Evolutionary conservation across 2,888 invertebrate genomes (phyloP).

Genomic region (Nipponacmea schrenckii): DNA sequence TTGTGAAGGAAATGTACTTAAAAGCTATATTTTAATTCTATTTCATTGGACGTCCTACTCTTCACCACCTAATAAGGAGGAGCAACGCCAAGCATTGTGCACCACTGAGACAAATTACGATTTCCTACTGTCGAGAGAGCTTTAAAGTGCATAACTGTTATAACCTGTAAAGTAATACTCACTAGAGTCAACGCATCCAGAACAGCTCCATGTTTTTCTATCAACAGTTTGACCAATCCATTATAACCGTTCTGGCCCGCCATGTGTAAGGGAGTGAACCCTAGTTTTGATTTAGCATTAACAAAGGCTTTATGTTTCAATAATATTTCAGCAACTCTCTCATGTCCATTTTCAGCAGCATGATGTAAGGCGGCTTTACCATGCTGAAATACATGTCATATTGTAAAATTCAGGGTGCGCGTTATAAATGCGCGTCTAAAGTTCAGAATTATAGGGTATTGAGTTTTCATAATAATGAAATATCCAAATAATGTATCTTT

Average conservation of each 20-base stretch:
- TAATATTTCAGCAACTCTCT: conserved; percentile 75
- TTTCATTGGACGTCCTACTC: no score
- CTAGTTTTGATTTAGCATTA: conserved; percentile 96
- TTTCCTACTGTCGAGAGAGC: no score
- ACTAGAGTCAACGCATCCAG: conserved; percentile 93
- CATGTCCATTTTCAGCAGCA: conserved; percentile 89
- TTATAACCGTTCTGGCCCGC: conserved; percentile 97
- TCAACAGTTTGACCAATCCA: conserved; percentile 87
- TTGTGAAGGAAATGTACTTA: no score
- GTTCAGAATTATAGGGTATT: not conserved
- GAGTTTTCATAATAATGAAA: no score
- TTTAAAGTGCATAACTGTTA: no score
- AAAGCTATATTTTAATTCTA: no score
- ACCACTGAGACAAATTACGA: no score
- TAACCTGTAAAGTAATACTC: conserved; percentile 34
- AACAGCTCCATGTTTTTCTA: conserved; percentile 93
- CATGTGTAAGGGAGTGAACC: conserved; percentile 94
- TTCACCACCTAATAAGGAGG: no score
- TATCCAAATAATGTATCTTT: no score
- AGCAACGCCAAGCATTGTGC: no score
- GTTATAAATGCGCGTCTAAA: not conserved
- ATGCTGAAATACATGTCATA: conserved; percentile 42
- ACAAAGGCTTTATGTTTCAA: conserved; percentile 97
- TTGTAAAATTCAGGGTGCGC: not conserved
- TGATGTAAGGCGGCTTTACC: conserved; percentile 91